A percentile compares a stretch with the other conserved stretches of the same genome.
These are phyloP conservation scores for Cryptops parisi DNA, from an alignment of 2,888 invertebrate genomes.

Conservation along the genomic window DNA sequence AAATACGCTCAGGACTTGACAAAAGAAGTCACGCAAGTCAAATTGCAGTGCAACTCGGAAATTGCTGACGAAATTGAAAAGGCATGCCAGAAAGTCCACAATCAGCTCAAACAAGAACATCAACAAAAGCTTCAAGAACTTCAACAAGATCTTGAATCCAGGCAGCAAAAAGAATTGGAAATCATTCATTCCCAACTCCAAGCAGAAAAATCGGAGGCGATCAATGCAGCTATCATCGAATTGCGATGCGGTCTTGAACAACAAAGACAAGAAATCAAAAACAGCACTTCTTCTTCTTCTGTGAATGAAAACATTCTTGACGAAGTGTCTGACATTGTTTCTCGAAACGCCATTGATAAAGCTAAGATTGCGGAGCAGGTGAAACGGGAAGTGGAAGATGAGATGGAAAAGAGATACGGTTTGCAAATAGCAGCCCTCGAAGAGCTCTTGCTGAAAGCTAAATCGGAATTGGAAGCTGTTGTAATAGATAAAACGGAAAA, in stretches of 20 bases:
- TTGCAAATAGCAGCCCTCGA: too few relatives aligned
- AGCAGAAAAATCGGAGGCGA: slow-evolving; percentile 7
- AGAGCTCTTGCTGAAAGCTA: too few relatives aligned
- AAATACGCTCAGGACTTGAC: slow-evolving; percentile 7
- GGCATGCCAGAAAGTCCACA: neutral
- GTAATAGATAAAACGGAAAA: too few relatives aligned
- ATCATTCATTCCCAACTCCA: neutral
- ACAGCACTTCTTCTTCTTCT: neutral
- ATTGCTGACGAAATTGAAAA: slow-evolving; percentile 5
- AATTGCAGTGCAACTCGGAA: neutral
- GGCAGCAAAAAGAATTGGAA: slow-evolving; percentile 4
- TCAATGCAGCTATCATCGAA: slow-evolving; percentile 1
- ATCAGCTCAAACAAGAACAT: neutral
- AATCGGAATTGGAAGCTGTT: too few relatives aligned
- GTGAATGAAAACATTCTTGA: neutral
- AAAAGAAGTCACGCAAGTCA: slow-evolving; percentile 6
- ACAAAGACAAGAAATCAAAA: neutral
- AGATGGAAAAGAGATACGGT: neutral
- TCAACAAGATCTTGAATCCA: neutral
- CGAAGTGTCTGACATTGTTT: neutral
- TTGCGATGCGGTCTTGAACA: neutral
- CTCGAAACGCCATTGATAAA: neutral
- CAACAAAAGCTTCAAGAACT: neutral
- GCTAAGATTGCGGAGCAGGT: neutral
- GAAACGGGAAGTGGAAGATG: neutral